Evolutionary conservation across 64 coral and sea anemone genomes (phyloP), one percentile per base, ranked within the genome.

Genomic region (Exaiptasia diaphana): DNA sequence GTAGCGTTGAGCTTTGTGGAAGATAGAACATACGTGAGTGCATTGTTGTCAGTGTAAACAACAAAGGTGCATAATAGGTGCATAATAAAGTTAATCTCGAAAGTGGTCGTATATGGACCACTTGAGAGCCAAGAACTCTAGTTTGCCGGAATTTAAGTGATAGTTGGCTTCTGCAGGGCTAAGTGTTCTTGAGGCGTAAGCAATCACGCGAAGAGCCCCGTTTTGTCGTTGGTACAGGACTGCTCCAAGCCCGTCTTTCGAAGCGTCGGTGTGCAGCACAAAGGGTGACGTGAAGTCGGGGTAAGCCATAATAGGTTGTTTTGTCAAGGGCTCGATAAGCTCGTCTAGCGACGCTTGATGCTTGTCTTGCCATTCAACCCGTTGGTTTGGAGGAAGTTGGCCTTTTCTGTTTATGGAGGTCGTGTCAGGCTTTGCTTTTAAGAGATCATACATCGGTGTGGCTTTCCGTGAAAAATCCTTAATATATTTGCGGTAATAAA

Each of bases 391-490:
- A 78, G 75, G 30, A 37, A 78, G 57, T 28, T 18, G 75, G 5
- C 43, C 43, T 6, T 46, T 46, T 6, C 15, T 46, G 43, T 8
- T 15, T 8, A 7, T 46, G 43, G 43, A 46, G 6, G 5, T 46
- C 43, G 43, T 8, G 57, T 78, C 53, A 0, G 75, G 49, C 31
- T 24, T 53, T 57, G 49, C 53, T 46, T 46, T 46, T 53, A 78
- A 57, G n/a, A 78, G 35, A 39, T 78, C 70, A 26, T 78, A 78
- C 30, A 78, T 50, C 50, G 75, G 53, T 41, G 55, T 78, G 13
- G 75, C 35, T 58, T 57, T 78, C 49, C 75, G 75, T 78, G 75
- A 60, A 22, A 78, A 78, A 60, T 78, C 53, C 49, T 78, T 48
- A 11, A 78, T 78, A 22, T 60, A 78, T 27, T 78, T 50, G 21